Percentiles rank a stretch among this genome's conserved stretches.
phyloP scores from a whole-genome alignment of 1,140 invertebrate species.

The Calliphora vicina region DNA sequence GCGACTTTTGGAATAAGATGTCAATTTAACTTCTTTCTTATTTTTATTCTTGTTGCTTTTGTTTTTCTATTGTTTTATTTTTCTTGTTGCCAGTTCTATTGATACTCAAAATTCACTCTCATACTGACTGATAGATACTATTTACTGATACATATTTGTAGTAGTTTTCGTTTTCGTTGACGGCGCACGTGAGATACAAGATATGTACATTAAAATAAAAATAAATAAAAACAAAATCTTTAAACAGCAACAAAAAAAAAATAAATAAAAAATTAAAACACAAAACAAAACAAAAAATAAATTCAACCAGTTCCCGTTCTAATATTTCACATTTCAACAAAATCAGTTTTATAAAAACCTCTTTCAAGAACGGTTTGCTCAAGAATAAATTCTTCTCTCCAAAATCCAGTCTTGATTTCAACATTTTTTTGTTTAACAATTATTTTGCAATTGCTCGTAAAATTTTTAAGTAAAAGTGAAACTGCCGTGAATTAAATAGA shows the following conservation, averaged over 20 bases:
- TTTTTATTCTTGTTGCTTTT: not conserved
- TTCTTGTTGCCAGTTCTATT: not conserved
- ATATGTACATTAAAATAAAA: not conserved
- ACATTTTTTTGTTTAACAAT: conserved; percentile 28
- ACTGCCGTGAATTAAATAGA: not conserved
- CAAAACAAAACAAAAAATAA: conserved; percentile 17
- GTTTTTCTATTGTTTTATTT: not conserved
- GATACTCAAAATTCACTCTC: not conserved
- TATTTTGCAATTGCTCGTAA: not conserved
- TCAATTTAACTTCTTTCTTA: not conserved
- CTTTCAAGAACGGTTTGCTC: conserved; percentile 60
- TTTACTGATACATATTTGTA: not conserved
- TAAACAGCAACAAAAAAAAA: not conserved
- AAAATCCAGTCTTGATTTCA: not conserved
- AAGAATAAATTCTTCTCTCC: conserved; percentile 37
- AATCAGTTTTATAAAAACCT: conserved; percentile 61
- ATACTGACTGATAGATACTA: not conserved
- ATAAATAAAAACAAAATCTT: conserved; percentile 8
- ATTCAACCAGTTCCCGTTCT: conserved; percentile 39
- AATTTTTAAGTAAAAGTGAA: not conserved
- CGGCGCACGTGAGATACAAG: conserved; percentile 15
- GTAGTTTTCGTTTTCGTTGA: not conserved
- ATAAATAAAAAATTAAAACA: conserved; percentile 21
- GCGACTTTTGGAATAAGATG: not conserved
- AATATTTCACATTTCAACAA: conserved; percentile 55